phyloP scores from a whole-genome alignment of 2,888 invertebrate species.

The Miltochrista miniata region DNA sequence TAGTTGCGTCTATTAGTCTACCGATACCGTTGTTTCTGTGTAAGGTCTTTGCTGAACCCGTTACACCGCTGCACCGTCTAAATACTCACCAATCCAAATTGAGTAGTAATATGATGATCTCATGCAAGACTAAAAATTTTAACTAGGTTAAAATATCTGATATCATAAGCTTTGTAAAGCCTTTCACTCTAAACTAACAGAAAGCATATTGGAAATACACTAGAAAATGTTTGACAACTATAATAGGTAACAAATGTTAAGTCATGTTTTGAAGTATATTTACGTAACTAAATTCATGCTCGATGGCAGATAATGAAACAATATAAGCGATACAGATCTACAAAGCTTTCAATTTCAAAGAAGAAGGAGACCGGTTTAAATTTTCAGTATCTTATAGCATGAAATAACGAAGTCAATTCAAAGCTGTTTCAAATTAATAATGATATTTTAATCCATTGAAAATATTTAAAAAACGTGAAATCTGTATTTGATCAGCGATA shows the following conservation, averaged over 20 bases:
- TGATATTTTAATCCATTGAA: no score
- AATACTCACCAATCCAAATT: not conserved
- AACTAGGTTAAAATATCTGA: slow-evolving; percentile 18
- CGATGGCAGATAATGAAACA: slow-evolving; percentile 16
- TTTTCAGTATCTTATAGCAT: slow-evolving; percentile 23
- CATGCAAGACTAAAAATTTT: slow-evolving; percentile 26
- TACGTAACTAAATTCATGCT: slow-evolving; percentile 17
- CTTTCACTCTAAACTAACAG: slow-evolving; percentile 50
- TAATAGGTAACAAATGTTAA: slow-evolving; percentile 8
- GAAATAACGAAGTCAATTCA: slow-evolving; percentile 53
- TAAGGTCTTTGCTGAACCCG: slow-evolving; percentile 26
- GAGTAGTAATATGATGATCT: slow-evolving; percentile 21
- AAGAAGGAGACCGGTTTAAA: slow-evolving; percentile 30
- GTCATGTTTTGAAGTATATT: slow-evolving; percentile 11
- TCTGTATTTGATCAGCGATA: slow-evolving; percentile 20
- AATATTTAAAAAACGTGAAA: slow-evolving; percentile 30
- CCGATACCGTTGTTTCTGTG: no score
- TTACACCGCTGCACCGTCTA: slow-evolving; percentile 24
- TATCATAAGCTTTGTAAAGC: slow-evolving; percentile 31
- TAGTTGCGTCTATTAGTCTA: no score
- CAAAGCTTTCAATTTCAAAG: slow-evolving; percentile 31
- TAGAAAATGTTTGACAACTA: slow-evolving; percentile 19
- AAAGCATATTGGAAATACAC: slow-evolving; percentile 29
- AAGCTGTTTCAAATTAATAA: slow-evolving; percentile 39
- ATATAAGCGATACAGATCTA: slow-evolving; percentile 38